phyloP scores from a whole-genome alignment of 2,113 vertebrate species.

The Hipposideros armiger region DNA sequence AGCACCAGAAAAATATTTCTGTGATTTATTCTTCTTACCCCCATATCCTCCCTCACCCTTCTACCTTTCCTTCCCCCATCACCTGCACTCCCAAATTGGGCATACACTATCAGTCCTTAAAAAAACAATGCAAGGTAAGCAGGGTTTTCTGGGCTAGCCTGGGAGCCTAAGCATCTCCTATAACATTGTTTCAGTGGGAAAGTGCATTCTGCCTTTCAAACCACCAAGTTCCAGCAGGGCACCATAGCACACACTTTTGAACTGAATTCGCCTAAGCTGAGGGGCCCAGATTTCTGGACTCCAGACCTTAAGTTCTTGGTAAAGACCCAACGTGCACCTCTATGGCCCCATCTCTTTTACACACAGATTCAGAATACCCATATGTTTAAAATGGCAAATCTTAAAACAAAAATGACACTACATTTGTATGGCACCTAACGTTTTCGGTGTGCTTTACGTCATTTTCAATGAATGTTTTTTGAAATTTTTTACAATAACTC shows the following conservation, averaged over 20 bases:
- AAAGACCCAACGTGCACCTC: not conserved
- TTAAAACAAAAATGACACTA: not conserved
- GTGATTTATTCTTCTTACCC: conserved; percentile 9
- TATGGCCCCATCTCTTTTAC: not conserved
- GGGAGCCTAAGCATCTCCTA: not conserved
- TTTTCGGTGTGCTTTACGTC: not conserved
- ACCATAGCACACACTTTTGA: no score
- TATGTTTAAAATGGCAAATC: not conserved
- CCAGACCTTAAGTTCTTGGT: not conserved
- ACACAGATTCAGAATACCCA: not conserved
- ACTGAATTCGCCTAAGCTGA: not conserved
- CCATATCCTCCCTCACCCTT: not conserved
- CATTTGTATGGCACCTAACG: not conserved
- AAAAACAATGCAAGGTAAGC: not conserved
- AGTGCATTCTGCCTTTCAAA: not conserved
- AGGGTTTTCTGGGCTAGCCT: not conserved
- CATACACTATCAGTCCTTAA: not conserved
- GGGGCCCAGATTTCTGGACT: not conserved
- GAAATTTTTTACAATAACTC: not conserved
- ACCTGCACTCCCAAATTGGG: not conserved
- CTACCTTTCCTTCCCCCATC: no score
- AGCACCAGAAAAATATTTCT: not conserved
- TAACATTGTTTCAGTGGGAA: not conserved
- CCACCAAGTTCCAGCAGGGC: not conserved
- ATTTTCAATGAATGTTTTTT: not conserved